phyloP scores from a whole-genome alignment of 2,797 vertebrate species.

The Ciconia nigra region DNA sequence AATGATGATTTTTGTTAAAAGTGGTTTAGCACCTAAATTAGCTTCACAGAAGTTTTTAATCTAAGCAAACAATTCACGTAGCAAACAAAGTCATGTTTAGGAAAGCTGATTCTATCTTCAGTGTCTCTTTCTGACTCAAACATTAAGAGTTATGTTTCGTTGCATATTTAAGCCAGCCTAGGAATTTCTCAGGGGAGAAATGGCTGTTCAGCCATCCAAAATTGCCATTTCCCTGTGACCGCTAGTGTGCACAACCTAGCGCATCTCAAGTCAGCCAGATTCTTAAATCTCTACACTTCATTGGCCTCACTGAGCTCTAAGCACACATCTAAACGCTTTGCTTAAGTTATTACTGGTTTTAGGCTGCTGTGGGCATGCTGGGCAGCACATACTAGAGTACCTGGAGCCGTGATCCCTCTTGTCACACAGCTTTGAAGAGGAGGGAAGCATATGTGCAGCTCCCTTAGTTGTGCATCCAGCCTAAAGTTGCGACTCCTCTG shows the following conservation, averaged over 20 bases:
- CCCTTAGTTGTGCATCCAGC: not conserved
- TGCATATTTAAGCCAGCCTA: not conserved
- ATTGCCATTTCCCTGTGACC: not conserved
- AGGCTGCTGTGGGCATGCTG: not conserved
- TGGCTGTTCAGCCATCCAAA: not conserved
- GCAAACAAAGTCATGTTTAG: not conserved
- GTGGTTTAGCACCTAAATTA: not conserved
- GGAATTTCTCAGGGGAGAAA: not conserved
- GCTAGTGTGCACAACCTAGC: not conserved
- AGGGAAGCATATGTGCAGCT: not conserved
- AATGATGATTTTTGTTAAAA: not conserved
- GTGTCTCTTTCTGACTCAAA: not conserved
- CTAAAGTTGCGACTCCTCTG: not conserved
- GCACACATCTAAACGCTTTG: not conserved
- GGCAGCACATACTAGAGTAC: not conserved
- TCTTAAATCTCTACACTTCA: not conserved
- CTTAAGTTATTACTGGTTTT: not conserved
- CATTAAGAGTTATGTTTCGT: not conserved
- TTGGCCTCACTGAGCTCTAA: not conserved
- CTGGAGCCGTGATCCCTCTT: not conserved
- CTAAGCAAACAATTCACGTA: not conserved
- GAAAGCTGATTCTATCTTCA: not conserved
- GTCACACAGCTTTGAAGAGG: not conserved
- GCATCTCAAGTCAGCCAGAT: not conserved
- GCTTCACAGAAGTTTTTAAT: not conserved